Base-by-base conservation (phyloP, 2,113 vertebrate species). In the Cacatua alba region DNA sequence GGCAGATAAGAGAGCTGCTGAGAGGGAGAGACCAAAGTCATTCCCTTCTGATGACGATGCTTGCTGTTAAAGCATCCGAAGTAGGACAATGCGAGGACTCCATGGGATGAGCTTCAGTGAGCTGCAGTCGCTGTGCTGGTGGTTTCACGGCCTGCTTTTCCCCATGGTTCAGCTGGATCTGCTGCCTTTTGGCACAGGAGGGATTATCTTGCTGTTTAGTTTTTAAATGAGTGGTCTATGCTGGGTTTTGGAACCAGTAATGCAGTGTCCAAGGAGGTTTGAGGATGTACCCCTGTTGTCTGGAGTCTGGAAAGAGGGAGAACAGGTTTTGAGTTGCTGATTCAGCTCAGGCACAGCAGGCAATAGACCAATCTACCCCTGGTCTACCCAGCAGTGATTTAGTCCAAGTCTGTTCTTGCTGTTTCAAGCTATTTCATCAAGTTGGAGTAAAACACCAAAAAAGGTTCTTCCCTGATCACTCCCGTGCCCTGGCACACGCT, bases 221-320 rank as follows among this genome's bases (percentile, higher is more conserved):
- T 74, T 82, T 39, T 26, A 44, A 65, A 33, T 20, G 17, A 68
- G 9, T 4, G 5, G 33, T 6, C 10, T 24, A 3, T 4, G 6
- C 8, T 63, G 55, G 2, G 28, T 6, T 18, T 68, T 43, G 33
- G 53, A 33, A 14, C 19, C 7, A 8, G 15, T 16, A 28, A 11
- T 10, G 33, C 28, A 76, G 35, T 68, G 46, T 19, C 65, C 60
- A 25, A 23, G 48, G 48, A 52, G 53, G 19, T 35, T 29, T 39
- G 78, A 80, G 44, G 1, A 0, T 15, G 13, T 44, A 59, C 14
- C 35, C 1, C 0, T 33, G 13, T 46, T 62, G 82, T 37, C 37
- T 57, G 62, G 57, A 75, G 51, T 46, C 20, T 48, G 53, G 71
- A 68, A 86, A 18, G 48, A 31, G 25, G 51, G 43, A 76, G 37